These are phyloP conservation scores for Octomys mimax DNA, from an alignment of 2,797 vertebrate genomes.

Conservation along the genomic window DNA sequence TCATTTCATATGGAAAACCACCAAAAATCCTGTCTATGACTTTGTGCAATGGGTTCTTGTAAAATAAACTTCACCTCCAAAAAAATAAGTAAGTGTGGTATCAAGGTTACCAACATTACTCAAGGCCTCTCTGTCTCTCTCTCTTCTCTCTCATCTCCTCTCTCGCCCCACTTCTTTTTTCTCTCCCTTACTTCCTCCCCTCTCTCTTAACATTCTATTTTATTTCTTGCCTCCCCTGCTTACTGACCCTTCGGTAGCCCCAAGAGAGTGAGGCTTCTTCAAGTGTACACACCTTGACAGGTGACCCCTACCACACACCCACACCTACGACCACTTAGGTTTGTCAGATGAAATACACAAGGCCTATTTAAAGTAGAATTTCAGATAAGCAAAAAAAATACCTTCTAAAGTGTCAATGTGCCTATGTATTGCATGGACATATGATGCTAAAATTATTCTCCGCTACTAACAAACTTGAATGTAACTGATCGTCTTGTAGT, in stretches of 20 bases:
- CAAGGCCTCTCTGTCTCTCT: background rate
- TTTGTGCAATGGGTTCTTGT: background rate
- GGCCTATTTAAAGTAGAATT: background rate
- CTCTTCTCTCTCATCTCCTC: background rate
- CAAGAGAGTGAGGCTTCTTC: background rate
- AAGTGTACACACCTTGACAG: background rate
- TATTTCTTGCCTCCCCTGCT: background rate
- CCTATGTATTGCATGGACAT: background rate
- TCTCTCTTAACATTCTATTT: background rate
- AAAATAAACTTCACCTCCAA: background rate
- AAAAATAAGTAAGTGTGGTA: background rate
- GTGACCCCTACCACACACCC: background rate
- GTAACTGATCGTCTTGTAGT: background rate
- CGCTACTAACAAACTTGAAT: background rate
- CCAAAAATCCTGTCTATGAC: conserved; percentile 10
- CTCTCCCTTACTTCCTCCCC: background rate
- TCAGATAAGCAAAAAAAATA: conserved; percentile 22
- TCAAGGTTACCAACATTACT: conserved; percentile 2
- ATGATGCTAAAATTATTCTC: background rate
- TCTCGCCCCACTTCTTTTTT: background rate
- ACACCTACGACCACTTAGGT: background rate
- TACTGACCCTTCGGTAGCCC: background rate
- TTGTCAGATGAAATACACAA: background rate
- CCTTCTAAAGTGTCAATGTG: background rate
- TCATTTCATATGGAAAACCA: conserved; percentile 7